phyloP scores from a whole-genome alignment of 2,797 vertebrate genomes.

The Sebastes itinus region DNA sequence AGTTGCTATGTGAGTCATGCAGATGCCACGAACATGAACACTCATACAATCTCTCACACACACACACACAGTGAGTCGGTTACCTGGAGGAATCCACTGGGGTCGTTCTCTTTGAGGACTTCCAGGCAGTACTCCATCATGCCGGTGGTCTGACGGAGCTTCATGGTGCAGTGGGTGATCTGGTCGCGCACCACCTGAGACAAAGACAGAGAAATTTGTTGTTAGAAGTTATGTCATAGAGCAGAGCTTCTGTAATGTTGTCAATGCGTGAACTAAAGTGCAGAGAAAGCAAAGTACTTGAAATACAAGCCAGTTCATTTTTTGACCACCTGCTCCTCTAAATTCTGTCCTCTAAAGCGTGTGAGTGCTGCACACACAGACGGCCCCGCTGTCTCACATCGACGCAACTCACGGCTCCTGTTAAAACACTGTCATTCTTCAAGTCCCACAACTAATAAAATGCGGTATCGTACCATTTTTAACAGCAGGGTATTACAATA shows the following conservation, averaged over 20 bases:
- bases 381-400: too few species aligned
- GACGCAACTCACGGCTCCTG: too few species aligned
- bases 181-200: conserved; percentile 95
- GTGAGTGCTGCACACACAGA: background rate
- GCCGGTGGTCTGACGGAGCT: conserved; percentile 97
- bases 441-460: too few species aligned
- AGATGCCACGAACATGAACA: background rate
- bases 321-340: too few species aligned
- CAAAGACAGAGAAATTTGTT: background rate
- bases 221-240: background rate
- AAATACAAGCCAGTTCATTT: too few species aligned
- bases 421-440: too few species aligned
- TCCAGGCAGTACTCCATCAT: conserved; percentile 98
- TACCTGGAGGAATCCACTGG: conserved; percentile 97
- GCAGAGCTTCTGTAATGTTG: background rate
- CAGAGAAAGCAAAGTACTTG: background rate
- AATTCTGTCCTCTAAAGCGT: too few species aligned
- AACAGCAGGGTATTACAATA: too few species aligned
- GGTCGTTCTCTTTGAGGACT: conserved; percentile 97
- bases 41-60: background rate
- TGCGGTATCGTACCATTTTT: too few species aligned
- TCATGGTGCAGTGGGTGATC: conserved; percentile 98
- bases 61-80: background rate
- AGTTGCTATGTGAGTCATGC: background rate
- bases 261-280: background rate